Evolutionary conservation across 2,888 invertebrate genomes (phyloP).

Genomic region (Acrobasis suavella): DNA sequence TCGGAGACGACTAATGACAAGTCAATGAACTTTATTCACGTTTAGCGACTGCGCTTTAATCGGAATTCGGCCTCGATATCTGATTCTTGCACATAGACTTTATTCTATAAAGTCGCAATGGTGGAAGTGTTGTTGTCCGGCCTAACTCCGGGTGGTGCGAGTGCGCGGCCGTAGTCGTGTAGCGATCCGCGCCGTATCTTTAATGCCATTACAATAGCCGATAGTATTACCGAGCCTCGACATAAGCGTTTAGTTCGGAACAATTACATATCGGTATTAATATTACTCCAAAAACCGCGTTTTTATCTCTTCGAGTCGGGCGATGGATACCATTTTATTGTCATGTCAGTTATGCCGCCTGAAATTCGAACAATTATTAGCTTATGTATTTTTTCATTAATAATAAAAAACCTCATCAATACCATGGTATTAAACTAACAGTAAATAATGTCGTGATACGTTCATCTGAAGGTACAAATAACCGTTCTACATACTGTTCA

Average conservation of each 20-base stretch:
- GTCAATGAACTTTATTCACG: background rate
- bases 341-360: constrained; percentile 3
- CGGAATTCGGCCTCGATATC: constrained; percentile 19
- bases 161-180: constrained; percentile 20
- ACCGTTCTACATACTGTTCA: constrained; percentile 46
- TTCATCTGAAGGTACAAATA: constrained; percentile 64
- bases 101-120: constrained; percentile 15
- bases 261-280: constrained; percentile 55
- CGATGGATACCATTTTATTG: background rate
- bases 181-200: constrained; percentile 26
- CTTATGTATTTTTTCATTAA: constrained; percentile 2
- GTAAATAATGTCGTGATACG: constrained; percentile 17
- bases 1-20: background rate
- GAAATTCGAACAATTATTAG: constrained; percentile 8
- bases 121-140: background rate
- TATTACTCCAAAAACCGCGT: constrained; percentile 9
- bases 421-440: constrained; percentile 13
- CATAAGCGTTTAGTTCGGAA: constrained; percentile 27
- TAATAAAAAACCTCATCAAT: background rate
- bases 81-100: constrained; percentile 19
- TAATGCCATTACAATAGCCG: constrained; percentile 45
- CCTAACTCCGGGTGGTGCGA: constrained; percentile 23
- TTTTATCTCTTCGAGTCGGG: constrained; percentile 1
- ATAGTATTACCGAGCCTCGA: constrained; percentile 33
- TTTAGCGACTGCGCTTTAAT: background rate